A percentile compares a stretch with the other conserved stretches of the same genome.
These are phyloP conservation scores for Falco berigora DNA, from an alignment of 2,797 vertebrate species.

Conservation along the genomic window DNA sequence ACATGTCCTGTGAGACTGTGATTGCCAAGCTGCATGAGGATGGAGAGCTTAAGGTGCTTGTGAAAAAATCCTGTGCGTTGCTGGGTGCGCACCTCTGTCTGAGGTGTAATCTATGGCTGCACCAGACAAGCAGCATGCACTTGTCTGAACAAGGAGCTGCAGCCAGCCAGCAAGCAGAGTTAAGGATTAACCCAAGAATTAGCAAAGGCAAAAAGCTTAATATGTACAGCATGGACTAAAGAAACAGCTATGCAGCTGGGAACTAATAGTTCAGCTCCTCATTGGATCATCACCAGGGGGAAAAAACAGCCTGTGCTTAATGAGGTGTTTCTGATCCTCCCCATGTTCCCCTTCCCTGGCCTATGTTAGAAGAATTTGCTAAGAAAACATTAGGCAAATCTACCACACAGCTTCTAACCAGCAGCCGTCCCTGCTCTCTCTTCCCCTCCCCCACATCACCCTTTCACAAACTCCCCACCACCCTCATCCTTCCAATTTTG, in stretches of 20 bases:
- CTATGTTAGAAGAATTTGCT: neutral
- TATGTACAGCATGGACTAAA: neutral
- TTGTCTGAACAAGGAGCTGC: neutral
- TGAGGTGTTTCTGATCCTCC: neutral
- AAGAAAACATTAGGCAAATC: neutral
- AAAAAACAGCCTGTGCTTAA: neutral
- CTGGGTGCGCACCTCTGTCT: neutral
- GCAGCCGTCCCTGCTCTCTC: neutral
- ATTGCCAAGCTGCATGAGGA: neutral
- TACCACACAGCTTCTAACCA: neutral
- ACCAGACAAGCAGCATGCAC: neutral
- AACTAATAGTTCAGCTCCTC: neutral
- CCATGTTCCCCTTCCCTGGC: neutral
- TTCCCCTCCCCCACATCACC: neutral
- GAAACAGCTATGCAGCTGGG: neutral
- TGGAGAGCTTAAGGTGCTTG: neutral
- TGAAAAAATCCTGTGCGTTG: neutral
- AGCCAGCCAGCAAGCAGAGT: neutral
- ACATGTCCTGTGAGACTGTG: neutral
- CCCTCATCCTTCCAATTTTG: neutral
- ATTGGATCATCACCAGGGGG: neutral
- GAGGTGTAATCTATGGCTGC: neutral
- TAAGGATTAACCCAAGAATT: neutral
- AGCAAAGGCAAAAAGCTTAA: neutral
- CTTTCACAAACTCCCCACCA: neutral